Base-by-base conservation (phyloP, 2,888 invertebrate species). In the Micropterix aruncella region DNA sequence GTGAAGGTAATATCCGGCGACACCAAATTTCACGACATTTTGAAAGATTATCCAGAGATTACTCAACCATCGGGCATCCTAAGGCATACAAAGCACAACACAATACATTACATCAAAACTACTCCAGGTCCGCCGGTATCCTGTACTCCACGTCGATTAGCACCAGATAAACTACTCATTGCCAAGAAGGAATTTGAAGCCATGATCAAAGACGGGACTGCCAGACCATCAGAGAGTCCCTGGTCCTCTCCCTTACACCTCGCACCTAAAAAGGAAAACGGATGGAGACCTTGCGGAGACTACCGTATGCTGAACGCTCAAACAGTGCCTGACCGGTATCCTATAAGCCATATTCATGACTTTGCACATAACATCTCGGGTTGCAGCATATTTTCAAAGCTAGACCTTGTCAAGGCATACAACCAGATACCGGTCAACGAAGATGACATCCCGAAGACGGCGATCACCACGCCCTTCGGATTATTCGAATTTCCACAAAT, bases 261-360 rank as follows among this genome's bases (percentile, higher is more conserved):
- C 41, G 58, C 54, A 2, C 55, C 57, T 2, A 62, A 61, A 44
- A 53, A 54, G 40, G 48, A 51, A 9, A 53, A 53, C 15, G 49
- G 52, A 1, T 58, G 57, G 44, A 56, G 57, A 16, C 58, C 55
- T 52, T 63, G 65, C 52, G 54, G 60, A 0, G 60, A 64, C 39
- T 63, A 58, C 44, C 44, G 61, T 0, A 14, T 15, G 2, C 47
- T 62, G 1, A 62, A 60, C 40, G 53, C 53, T 1, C 49, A 48
- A n/a, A 58, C 57, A 1, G 49, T 54, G 7, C 56, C 57, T 1
- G 57, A 57, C 40, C 46, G 48, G 19, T 59, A 61, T 42, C 59
- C 60, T 1, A 46, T 58, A 3, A 50, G 55, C 2, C 54, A 59
- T 46, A 54, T 63, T 3, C 52, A 58, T 14, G 59, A 61, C 46